phyloP scores from a whole-genome alignment of 2,888 invertebrate genomes.

The Hydroisotoma schaefferi region DNA sequence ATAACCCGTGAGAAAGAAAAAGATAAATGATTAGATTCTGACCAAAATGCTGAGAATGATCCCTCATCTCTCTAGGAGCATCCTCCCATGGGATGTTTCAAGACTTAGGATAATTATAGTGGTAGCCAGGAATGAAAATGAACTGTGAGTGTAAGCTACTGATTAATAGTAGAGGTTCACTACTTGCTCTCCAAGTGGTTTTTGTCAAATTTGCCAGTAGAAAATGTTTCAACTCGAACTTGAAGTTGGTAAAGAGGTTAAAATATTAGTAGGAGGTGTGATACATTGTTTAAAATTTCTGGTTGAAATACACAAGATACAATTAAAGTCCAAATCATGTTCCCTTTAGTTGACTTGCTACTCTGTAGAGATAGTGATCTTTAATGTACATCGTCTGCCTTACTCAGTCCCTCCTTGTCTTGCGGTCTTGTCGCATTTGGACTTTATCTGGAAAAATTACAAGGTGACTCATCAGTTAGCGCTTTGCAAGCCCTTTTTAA shows the following conservation, averaged over 20 bases:
- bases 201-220: slow-evolving; percentile 7
- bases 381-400: no score
- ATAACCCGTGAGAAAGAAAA: slow-evolving; percentile 11
- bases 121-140: slow-evolving; percentile 16
- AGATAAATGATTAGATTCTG: slow-evolving; percentile 13
- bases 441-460: no score
- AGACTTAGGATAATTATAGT: slow-evolving; percentile 13
- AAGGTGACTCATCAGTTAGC: no score
- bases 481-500: no score
- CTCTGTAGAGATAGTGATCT: no score
- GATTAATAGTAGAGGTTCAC: slow-evolving; percentile 7
- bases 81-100: slow-evolving; percentile 12
- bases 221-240: background rate
- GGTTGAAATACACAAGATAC: no score
- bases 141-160: slow-evolving; percentile 14
- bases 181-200: background rate
- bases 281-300: slow-evolving; percentile 3
- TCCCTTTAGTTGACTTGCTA: no score
- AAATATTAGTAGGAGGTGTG: slow-evolving; percentile 5
- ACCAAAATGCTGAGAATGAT: slow-evolving; percentile 1
- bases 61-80: slow-evolving; percentile 3
- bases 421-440: no score
- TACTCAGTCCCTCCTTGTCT: no score
- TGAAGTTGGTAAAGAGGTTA: no score
- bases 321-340: no score